Percentiles rank a stretch among this genome's conserved stretches.
These are phyloP conservation scores for Dryobotodes eremita DNA, from an alignment of 2,888 invertebrate genomes.

Conservation along the genomic window DNA sequence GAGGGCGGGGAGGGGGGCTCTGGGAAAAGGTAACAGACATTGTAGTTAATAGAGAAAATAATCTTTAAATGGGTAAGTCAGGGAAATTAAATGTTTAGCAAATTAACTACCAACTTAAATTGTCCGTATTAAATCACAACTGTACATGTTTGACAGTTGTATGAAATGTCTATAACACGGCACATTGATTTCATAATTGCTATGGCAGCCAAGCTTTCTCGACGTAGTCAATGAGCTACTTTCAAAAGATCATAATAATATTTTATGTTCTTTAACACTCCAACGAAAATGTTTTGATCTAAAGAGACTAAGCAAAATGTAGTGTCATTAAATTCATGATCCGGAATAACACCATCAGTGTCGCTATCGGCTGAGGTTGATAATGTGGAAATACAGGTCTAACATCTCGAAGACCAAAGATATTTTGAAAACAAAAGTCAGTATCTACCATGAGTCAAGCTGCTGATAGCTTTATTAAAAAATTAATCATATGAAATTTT, in stretches of 20 bases:
- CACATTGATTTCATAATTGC: no score
- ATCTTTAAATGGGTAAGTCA: no score
- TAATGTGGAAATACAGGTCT: background rate
- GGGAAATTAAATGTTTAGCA: no score
- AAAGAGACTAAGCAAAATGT: background rate
- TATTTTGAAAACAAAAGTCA: background rate
- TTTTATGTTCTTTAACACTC: no score
- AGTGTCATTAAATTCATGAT: background rate
- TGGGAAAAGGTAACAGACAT: slow-evolving; percentile 55
- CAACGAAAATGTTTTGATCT: background rate
- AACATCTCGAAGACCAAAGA: background rate
- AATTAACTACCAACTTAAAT: no score
- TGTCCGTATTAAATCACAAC: no score
- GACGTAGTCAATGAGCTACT: no score
- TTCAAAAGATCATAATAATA: no score
- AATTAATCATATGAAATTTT: background rate
- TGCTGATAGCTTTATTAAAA: background rate
- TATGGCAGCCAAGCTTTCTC: no score
- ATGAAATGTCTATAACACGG: no score
- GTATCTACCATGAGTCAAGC: background rate
- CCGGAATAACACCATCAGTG: background rate
- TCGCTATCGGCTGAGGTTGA: background rate
- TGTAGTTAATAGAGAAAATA: background rate
- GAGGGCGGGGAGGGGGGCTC: slow-evolving; percentile 88
- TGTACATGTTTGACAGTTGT: no score